phyloP scores from a whole-genome alignment of 1,140 invertebrate genomes.

The Drosophila pallidifrons region DNA sequence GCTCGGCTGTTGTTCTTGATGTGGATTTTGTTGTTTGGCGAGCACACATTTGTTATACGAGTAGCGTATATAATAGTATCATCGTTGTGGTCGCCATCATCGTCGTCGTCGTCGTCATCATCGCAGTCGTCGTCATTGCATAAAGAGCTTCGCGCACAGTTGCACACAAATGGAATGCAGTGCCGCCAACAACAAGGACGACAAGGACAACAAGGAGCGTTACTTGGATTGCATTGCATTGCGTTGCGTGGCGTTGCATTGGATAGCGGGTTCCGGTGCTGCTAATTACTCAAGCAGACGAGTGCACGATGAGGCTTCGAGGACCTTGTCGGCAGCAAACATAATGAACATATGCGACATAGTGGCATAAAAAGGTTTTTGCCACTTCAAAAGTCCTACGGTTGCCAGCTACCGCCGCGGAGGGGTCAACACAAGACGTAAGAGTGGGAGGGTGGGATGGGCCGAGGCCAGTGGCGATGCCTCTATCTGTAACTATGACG shows the following conservation, averaged over 20 bases:
- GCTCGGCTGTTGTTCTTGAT: slow-evolving; percentile 9
- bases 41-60: slow-evolving; percentile 42
- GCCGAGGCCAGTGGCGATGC: background rate
- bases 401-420: slow-evolving; percentile 12
- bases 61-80: slow-evolving; percentile 37
- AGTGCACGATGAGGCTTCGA: slow-evolving; percentile 58
- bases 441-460: slow-evolving; percentile 29
- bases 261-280: slow-evolving; percentile 55
- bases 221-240: slow-evolving; percentile 62
- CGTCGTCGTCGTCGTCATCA: slow-evolving; percentile 9
- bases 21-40: slow-evolving; percentile 25
- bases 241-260: slow-evolving; percentile 29
- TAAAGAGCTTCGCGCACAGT: slow-evolving; percentile 59
- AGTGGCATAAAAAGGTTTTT: slow-evolving; percentile 74
- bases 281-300: slow-evolving; percentile 79
- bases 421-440: slow-evolving; percentile 18
- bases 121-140: slow-evolving; percentile 52
- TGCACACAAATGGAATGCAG: slow-evolving; percentile 45
- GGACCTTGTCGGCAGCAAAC: slow-evolving; percentile 76
- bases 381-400: slow-evolving; percentile 51
- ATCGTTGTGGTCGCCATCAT: slow-evolving; percentile 17
- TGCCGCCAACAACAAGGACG: slow-evolving; percentile 40
- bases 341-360: slow-evolving; percentile 79
- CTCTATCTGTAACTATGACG: background rate
- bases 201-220: slow-evolving; percentile 45